These are phyloP conservation scores for Diploptera punctata DNA, from an alignment of 2,888 invertebrate genomes.

Conservation along the genomic window DNA sequence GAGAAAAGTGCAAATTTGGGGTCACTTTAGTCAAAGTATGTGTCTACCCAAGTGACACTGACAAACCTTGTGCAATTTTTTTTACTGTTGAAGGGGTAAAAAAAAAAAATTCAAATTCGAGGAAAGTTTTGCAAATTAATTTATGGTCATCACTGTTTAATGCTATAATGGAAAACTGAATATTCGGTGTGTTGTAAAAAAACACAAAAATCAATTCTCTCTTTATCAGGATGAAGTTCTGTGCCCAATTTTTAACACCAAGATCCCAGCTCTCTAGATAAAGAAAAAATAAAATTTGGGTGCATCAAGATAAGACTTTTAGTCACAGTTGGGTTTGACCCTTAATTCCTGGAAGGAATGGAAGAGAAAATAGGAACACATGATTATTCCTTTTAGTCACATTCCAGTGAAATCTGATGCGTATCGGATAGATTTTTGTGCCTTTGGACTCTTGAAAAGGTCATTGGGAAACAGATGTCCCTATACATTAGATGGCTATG, in stretches of 20 bases:
- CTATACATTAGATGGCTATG: too few relatives aligned
- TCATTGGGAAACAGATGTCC: too few relatives aligned
- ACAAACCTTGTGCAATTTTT: background rate
- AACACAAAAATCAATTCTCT: too few relatives aligned
- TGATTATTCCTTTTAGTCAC: too few relatives aligned
- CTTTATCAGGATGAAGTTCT: too few relatives aligned
- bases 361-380: too few relatives aligned
- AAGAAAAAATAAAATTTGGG: background rate
- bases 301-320: background rate
- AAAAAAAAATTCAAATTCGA: background rate
- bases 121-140: background rate
- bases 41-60: background rate
- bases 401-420: too few relatives aligned
- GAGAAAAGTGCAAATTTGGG: background rate
- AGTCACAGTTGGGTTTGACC: background rate
- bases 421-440: too few relatives aligned
- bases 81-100: background rate
- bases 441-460: too few relatives aligned
- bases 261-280: too few relatives aligned
- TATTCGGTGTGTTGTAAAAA: background rate
- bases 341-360: background rate
- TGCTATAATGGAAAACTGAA: too few relatives aligned
- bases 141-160: background rate
- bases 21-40: background rate
- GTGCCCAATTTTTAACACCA: too few relatives aligned